Evolutionary conservation across 2,797 vertebrate species (phyloP).

Genomic region (Loriculus beryllinus): DNA sequence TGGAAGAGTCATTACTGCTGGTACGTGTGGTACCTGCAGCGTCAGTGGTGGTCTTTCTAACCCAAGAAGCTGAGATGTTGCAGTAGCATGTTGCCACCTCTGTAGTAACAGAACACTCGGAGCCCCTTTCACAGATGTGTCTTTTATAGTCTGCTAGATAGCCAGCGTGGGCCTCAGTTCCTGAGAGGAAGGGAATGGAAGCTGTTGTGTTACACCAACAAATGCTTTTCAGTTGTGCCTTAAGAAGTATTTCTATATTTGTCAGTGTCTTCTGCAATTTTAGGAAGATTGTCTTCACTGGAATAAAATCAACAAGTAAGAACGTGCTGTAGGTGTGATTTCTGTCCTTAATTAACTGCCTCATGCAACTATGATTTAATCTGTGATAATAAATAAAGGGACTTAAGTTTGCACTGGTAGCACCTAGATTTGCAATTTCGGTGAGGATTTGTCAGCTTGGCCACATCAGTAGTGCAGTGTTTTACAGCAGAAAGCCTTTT

Average conservation of each 20-base stretch:
- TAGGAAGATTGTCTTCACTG: background rate
- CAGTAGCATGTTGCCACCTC: background rate
- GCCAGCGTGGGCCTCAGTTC: rapidly evolving
- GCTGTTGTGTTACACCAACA: background rate
- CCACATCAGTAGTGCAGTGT: rapidly evolving
- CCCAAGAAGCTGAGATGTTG: background rate
- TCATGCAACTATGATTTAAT: background rate
- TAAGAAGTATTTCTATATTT: background rate
- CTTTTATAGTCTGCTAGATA: background rate
- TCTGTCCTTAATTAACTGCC: background rate
- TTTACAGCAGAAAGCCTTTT: background rate
- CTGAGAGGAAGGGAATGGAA: background rate
- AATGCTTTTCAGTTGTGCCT: background rate
- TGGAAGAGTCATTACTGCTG: background rate
- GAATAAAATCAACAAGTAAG: background rate
- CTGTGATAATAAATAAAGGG: background rate
- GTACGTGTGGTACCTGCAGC: background rate
- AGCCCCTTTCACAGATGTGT: background rate
- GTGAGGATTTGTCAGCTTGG: background rate
- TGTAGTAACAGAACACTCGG: background rate
- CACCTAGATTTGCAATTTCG: background rate
- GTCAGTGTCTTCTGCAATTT: background rate
- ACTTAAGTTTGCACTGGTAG: background rate
- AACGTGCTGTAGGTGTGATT: background rate
- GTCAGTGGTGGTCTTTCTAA: background rate